Base-by-base conservation (phyloP, 2,888 invertebrate species). In the Lacanobia oleracea region DNA sequence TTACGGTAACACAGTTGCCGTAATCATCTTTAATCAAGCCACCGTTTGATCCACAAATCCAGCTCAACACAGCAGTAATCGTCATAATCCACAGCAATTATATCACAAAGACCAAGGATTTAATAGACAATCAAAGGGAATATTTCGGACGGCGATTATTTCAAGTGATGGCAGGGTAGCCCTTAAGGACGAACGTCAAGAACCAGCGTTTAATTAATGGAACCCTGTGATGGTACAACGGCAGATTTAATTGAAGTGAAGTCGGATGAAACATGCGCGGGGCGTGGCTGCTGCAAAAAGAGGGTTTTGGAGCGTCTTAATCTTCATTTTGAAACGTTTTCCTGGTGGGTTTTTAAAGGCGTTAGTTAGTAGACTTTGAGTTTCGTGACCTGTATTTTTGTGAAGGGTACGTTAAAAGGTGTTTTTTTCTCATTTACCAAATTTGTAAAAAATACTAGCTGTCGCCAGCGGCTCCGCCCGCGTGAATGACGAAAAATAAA, bases 81-180 rank as follows among this genome's bases (percentile, higher is more conserved):
- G 85, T 75, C 82, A 81, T 89, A 91, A 91, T 91, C 89, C 86
- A 70, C 75, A 87, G 89, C 90, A 92, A 92, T 92, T 92, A 92
- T 88, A 88, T 88, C 87, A 88, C 87, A 90, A 90, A 90, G 89
- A 87, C 84, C 86, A 83, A 88, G 86, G 87, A 89, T 91, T 89
- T 90, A 75, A 90, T 91, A 92, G 91, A 92, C 91, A 93, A 91
- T 92, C 92, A 92, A 92, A 93, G 93, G 89, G 92, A 91, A 92
- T 92, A 94, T 93, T 93, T 92, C 89, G 89, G 89, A 89, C 91
- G 86, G 87, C 92, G 93, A 94, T 95, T 94, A 94, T 93, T 90
- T 91, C 88, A 85, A 93, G 93, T 88, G 90, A 83, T 79, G 86
- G 86, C 85, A 82, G 86, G 66, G 87, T 79, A 81, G 84, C 77